These are phyloP conservation scores for Oncorhynchus keta DNA, from an alignment of 2,113 vertebrate species.

Conservation along the genomic window DNA sequence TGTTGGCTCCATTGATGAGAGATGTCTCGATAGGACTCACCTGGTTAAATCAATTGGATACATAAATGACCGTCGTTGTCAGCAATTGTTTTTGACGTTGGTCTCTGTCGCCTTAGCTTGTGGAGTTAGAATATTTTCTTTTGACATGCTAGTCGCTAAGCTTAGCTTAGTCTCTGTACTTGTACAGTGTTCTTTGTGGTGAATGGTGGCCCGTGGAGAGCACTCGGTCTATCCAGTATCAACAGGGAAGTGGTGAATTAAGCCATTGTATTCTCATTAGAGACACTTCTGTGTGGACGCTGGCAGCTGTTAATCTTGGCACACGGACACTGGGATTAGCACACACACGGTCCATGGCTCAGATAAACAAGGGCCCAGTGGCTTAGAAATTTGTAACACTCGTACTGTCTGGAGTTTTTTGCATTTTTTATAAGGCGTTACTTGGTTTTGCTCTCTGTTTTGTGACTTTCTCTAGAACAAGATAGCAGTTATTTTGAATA, in stretches of 20 bases:
- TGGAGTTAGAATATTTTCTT: neutral
- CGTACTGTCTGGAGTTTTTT: slow-evolving; percentile 34
- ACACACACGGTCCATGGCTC: slow-evolving; percentile 6
- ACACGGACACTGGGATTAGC: slow-evolving; percentile 15
- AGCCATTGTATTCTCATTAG: slow-evolving; percentile 66
- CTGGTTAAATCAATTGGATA: too few relatives aligned
- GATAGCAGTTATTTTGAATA: too few relatives aligned
- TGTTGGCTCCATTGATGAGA: too few relatives aligned
- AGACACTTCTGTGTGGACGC: slow-evolving; percentile 64
- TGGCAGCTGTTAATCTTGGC: slow-evolving; percentile 59
- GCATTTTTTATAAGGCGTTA: neutral
- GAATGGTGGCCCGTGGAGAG: slow-evolving; percentile 41
- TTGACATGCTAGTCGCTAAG: neutral
- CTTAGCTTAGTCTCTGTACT: neutral
- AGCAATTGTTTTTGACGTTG: too few relatives aligned
- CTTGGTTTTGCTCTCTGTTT: slow-evolving; percentile 27
- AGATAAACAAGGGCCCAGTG: slow-evolving; percentile 40
- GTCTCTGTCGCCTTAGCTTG: neutral
- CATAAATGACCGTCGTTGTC: too few relatives aligned
- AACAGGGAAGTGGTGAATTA: slow-evolving; percentile 65
- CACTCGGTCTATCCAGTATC: slow-evolving; percentile 47
- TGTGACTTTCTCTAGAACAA: slow-evolving; percentile 18
- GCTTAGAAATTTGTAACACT: slow-evolving; percentile 44
- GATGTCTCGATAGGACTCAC: too few relatives aligned
- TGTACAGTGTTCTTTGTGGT: slow-evolving; percentile 13